Base-by-base conservation (phyloP, 2,113 vertebrate genomes). In the Serinus canaria region DNA sequence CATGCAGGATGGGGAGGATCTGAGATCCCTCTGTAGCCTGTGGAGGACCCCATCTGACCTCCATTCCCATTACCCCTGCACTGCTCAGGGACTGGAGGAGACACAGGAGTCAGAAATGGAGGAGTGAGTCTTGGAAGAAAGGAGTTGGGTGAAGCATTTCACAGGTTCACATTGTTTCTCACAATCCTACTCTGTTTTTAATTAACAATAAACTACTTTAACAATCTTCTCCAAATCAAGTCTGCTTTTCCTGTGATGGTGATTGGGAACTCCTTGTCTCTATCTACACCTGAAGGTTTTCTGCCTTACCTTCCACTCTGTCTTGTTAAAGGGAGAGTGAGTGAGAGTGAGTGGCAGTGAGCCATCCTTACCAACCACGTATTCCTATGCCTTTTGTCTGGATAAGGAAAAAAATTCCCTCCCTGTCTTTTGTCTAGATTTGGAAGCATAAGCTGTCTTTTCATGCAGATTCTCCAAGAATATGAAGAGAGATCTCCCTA, bases 1-100 rank as follows among this genome's bases (percentile, higher is more conserved):
- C 18, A 3, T 20, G 39, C 3, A 55, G 28, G 16, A 21, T 25
- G 44, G 1, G 2, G 20, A 9, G n/a, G 30, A 68, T 20, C 27
- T 5, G 2, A 10, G 19, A 25, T 17, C 14, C 12, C 16, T 18
- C 10, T 44, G 10, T 9, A 58, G 23, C 18, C 33, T 1, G 0
- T 18, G 50, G 25, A 66, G 23, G 8, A 37, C 8, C 21, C 17
- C 11, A n/a, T 8, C 9, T 25, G 1, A 27, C 4, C 3, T 2
- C 28, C 6, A 17, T 49, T 79, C 10, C 13, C 18, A 4, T 44
- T 11, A 6, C 2, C 15, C 5, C 35, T 66, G 20, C 17, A 8
- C 12, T 58, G 17, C 11, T 41, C 5, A 27, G 31, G 16, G 15
- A 12, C 46, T 62, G 17, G 9, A 81, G 41, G 25, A 72, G 15